Evolutionary conservation across 2,113 vertebrate genomes (phyloP).

Genomic region (Indicator indicator): DNA sequence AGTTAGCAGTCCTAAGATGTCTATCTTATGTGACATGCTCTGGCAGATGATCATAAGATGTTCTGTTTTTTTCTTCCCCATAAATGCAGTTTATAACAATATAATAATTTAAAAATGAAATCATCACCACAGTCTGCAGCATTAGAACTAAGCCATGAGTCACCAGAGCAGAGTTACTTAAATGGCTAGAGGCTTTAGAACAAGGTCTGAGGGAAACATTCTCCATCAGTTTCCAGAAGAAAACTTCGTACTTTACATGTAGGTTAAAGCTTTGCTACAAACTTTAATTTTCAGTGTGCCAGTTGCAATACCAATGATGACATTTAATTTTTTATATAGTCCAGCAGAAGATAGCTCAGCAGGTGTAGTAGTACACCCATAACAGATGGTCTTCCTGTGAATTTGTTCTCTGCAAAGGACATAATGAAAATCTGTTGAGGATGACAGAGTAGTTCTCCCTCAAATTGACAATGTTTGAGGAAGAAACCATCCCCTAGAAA

Average conservation of each 20-base stretch:
- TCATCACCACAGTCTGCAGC: neutral
- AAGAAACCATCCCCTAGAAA: neutral
- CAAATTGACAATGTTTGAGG: neutral
- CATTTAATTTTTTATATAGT: neutral
- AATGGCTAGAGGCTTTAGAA: neutral
- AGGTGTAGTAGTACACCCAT: neutral
- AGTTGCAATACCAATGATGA: neutral
- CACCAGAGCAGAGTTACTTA: neutral
- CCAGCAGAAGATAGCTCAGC: neutral
- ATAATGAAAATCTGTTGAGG: neutral
- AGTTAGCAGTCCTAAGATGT: neutral
- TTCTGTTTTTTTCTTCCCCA: neutral
- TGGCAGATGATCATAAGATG: neutral
- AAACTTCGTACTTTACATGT: neutral
- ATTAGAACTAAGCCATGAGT: neutral
- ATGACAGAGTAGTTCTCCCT: neutral
- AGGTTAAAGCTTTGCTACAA: neutral
- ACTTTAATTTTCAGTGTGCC: neutral
- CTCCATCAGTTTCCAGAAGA: neutral
- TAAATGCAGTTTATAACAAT: neutral
- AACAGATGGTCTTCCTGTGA: neutral
- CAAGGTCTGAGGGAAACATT: neutral
- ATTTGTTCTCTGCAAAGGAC: neutral
- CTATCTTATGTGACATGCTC: fast-evolving
- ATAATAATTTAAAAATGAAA: neutral